Evolutionary conservation across 2,797 vertebrate species (phyloP), one percentile per base, ranked within the genome.

Genomic region (Chrysocyon brachyurus): DNA sequence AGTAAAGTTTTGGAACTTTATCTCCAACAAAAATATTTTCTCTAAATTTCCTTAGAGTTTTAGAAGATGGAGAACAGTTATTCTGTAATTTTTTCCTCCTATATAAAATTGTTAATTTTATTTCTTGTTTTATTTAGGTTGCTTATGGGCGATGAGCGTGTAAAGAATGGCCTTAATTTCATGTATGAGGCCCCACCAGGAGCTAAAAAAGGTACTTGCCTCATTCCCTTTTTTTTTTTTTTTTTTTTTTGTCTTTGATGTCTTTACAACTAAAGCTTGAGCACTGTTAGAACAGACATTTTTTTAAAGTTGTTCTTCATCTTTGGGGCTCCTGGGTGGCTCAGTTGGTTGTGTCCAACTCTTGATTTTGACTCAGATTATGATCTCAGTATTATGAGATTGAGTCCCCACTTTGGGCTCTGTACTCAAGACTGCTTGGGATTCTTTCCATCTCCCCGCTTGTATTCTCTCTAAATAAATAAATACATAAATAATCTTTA

Each of bases 111-210:
- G 1, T 49, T 33, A n/a, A 94, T 68, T 89, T 95, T 94, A 96
- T 95, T 31, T 92, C 33, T 57, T 91, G 61, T 97, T 75, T 96
- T 88, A 7, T 98, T 91, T 97, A 99, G 99, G 96, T 97, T 99
- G 98, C 99, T 99, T 98, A 99, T 99, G 99, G 99, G 99, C 73
- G 99, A 99, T 99, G 99, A 99, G 95, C 99, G 99, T 97, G 99
- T 99, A 91, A 99, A 99, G 98, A 99, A 99, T 98, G 99, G 99
- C 83, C 99, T 99, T 82, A 99, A 99, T 98, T 99, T 99, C 98
- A 99, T 99, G 99, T 99, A 99, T 77, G 99, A 99, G 97, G 99
- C 99, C 96, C 99, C 99, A 98, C 99, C 99, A 66, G 99, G 99
- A 98, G 99, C 99, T 97, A 99, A 99, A 88, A 99, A 99, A 99